Evolutionary conservation across 2,888 invertebrate genomes (phyloP).

Genomic region (Hydrotaea diabolus): DNA sequence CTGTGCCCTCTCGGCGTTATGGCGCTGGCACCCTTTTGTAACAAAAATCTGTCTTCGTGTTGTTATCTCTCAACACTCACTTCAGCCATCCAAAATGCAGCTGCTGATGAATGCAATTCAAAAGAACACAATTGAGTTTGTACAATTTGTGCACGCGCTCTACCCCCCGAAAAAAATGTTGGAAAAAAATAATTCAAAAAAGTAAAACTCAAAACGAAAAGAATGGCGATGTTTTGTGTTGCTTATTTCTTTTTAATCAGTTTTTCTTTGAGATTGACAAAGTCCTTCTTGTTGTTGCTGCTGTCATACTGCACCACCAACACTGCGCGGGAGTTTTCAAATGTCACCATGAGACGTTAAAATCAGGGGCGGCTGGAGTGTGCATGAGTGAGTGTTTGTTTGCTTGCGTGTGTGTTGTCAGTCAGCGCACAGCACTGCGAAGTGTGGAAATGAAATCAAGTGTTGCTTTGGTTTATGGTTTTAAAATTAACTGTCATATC

Average conservation of each 20-base stretch:
- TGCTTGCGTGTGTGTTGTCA: conserved; percentile 8
- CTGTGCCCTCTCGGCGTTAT: neutral
- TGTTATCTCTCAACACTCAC: conserved; percentile 16
- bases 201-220: neutral
- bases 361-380: neutral
- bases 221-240: neutral
- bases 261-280: conserved; percentile 45
- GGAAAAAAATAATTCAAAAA: neutral
- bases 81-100: neutral
- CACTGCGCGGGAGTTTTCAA: too few relatives aligned
- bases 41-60: conserved; percentile 20
- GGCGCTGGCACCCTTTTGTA: neutral
- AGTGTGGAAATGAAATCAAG: conserved; percentile 56
- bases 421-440: conserved; percentile 1
- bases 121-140: conserved; percentile 28
- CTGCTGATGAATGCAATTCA: conserved; percentile 4
- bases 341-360: too few relatives aligned
- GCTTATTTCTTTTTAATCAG: conserved; percentile 31
- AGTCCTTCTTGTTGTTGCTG: conserved; percentile 17
- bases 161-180: neutral
- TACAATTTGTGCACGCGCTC: neutral
- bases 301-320: too few relatives aligned
- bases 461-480: conserved; percentile 18
- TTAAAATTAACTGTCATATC: conserved; percentile 43
- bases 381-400: neutral